A percentile compares a stretch with the other conserved stretches of the same genome.
These are phyloP conservation scores for Drosophila simulans DNA, from an alignment of 1,140 invertebrate genomes.

Conservation along the genomic window DNA sequence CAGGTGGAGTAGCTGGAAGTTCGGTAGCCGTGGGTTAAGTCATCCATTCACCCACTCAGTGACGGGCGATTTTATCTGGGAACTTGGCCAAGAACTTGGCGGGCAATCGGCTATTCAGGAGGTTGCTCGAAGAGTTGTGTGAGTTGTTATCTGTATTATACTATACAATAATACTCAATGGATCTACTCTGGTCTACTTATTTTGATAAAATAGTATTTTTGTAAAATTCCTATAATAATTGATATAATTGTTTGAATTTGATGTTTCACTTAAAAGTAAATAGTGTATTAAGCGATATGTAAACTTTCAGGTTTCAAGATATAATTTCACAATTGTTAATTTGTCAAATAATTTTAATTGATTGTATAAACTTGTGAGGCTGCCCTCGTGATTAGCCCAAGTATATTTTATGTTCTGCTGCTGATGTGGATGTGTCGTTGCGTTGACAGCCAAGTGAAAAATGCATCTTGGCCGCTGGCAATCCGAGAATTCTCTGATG, in stretches of 20 bases:
- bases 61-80: conserved; percentile 58
- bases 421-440: conserved; percentile 36
- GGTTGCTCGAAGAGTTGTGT: conserved; percentile 1
- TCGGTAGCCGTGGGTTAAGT: conserved; percentile 31
- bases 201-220: too few relatives aligned
- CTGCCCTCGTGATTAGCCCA: conserved; percentile 21
- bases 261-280: too few relatives aligned
- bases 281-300: too few relatives aligned
- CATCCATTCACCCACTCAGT: conserved; percentile 60
- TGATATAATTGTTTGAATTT: too few relatives aligned
- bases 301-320: too few relatives aligned
- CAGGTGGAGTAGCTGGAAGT: conserved; percentile 47
- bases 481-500: conserved; percentile 38
- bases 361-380: not conserved
- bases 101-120: conserved; percentile 35
- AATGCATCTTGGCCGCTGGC: conserved; percentile 74
- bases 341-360: too few relatives aligned
- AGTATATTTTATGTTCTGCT: conserved; percentile 62
- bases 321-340: too few relatives aligned
- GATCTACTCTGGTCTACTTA: too few relatives aligned
- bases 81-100: conserved; percentile 59
- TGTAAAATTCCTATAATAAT: too few relatives aligned
- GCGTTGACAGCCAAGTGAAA: conserved; percentile 74
- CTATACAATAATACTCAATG: too few relatives aligned
- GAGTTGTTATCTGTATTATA: too few relatives aligned